These are phyloP conservation scores for Eriosoma lanigerum DNA, from an alignment of 1,140 invertebrate genomes.

Conservation along the genomic window DNA sequence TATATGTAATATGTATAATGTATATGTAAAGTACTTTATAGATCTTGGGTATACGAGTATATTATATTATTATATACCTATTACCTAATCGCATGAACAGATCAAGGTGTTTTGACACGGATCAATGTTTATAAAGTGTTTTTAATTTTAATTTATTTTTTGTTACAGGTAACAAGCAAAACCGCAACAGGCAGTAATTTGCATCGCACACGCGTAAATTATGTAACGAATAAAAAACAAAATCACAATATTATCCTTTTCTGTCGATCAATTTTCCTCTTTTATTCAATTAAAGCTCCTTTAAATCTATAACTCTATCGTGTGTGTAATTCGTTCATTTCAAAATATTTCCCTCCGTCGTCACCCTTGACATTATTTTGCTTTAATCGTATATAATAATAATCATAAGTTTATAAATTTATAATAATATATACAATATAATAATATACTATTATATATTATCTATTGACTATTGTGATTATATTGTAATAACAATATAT, in stretches of 20 bases:
- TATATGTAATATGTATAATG: no score
- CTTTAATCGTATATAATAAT: constrained; percentile 6
- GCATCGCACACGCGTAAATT: background rate
- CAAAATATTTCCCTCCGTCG: background rate
- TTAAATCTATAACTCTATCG: background rate
- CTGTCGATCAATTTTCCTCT: background rate
- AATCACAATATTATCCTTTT: background rate
- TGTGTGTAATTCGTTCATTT: constrained; percentile 1
- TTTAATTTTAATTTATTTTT: background rate
- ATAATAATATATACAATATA: background rate
- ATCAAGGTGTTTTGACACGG: no score
- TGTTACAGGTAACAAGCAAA: constrained; percentile 41
- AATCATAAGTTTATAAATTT: background rate
- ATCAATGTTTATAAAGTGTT: no score
- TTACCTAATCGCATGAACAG: no score
- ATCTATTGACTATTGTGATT: no score
- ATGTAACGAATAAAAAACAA: background rate
- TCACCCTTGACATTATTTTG: background rate
- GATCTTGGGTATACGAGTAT: no score
- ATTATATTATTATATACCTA: no score
- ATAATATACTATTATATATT: background rate
- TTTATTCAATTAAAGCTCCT: no score
- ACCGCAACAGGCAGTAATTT: constrained; percentile 41
- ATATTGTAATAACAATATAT: constrained; percentile 21
- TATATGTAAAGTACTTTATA: no score